These are phyloP conservation scores for Heterochromis multidens DNA, from an alignment of 2,113 vertebrate species.

Conservation along the genomic window DNA sequence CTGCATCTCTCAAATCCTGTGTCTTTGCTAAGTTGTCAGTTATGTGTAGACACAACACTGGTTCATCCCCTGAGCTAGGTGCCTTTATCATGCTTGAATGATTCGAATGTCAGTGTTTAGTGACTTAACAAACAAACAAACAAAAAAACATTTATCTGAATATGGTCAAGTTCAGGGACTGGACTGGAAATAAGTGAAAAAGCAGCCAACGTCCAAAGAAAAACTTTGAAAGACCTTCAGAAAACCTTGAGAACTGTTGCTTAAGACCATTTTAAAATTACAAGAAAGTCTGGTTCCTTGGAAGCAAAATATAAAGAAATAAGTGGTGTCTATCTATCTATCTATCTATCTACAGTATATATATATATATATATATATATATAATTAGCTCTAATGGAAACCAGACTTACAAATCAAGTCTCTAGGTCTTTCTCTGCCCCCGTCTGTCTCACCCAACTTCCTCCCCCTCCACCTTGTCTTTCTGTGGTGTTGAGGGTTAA, in stretches of 20 bases:
- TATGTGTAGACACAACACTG: neutral
- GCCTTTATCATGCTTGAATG: neutral
- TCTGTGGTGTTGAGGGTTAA: slow-evolving; percentile 66
- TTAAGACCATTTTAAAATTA: neutral
- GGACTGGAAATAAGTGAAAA: neutral
- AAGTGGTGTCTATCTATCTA: too few species aligned
- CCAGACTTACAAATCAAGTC: slow-evolving; percentile 81
- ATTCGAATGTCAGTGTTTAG: neutral
- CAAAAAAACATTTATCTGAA: neutral
- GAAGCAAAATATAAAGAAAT: too few species aligned
- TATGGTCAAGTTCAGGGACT: neutral
- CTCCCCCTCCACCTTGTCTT: slow-evolving; percentile 30
- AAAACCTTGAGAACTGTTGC: neutral
- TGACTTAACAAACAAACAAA: neutral
- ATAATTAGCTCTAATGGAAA: slow-evolving; percentile 99
- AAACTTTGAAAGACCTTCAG: neutral
- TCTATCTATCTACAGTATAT: too few species aligned
- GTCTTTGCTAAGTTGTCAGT: neutral
- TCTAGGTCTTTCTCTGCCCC: slow-evolving; percentile 25
- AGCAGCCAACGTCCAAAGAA: neutral
- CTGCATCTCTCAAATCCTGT: too few species aligned
- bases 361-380: too few species aligned
- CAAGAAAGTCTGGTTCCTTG: neutral
- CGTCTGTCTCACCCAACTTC: slow-evolving; percentile 31
- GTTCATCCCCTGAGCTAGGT: neutral